phyloP scores from a whole-genome alignment of 2,113 vertebrate species.

The Tricholaema leucomelas region DNA sequence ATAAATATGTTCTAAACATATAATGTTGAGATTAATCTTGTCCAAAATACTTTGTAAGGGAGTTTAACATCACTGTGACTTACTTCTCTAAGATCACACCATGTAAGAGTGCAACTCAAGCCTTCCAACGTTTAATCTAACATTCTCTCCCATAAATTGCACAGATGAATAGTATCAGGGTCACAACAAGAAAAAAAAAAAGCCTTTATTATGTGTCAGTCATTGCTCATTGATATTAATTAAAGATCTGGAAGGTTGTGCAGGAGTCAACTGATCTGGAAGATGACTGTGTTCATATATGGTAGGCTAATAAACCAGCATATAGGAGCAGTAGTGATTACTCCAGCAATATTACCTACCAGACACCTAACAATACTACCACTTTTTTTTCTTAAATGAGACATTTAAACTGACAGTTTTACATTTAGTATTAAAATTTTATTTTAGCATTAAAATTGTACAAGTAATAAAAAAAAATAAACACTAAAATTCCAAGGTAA shows the following conservation, averaged over 20 bases:
- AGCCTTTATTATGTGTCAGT: not conserved
- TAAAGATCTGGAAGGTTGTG: not conserved
- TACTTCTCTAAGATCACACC: not conserved
- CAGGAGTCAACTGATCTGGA: not conserved
- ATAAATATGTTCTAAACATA: not conserved
- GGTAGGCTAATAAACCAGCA: not conserved
- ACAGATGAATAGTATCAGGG: not conserved
- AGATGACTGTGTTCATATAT: not conserved
- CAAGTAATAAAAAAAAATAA: not conserved
- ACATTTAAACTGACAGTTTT: not conserved
- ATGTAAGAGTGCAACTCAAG: not conserved
- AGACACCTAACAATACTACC: not conserved
- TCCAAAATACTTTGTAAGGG: not conserved
- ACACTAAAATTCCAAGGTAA: not conserved
- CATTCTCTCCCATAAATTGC: not conserved
- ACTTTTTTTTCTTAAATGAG: not conserved
- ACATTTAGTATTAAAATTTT: not conserved
- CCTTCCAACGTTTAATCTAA: not conserved
- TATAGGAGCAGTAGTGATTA: not conserved
- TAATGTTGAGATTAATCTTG: not conserved
- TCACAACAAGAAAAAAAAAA: not conserved
- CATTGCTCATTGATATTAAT: not conserved
- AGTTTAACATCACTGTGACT: not conserved
- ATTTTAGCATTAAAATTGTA: not conserved
- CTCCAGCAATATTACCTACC: not conserved